Evolutionary conservation across 2,888 invertebrate species (phyloP), one percentile per base, ranked within the genome.

Genomic region (Suillia variegata): DNA sequence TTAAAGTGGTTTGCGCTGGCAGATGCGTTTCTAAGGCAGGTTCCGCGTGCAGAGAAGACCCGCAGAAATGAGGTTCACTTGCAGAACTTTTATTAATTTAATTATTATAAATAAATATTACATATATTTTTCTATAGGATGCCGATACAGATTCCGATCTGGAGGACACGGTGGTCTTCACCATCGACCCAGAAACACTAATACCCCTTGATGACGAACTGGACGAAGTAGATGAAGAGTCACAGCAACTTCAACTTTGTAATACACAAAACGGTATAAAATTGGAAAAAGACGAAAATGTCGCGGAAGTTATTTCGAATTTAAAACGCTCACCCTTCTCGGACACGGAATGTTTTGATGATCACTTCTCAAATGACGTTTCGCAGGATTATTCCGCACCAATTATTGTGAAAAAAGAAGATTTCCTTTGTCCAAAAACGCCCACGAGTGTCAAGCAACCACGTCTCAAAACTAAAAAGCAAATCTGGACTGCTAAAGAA

Each of bases 1-100:
- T 45, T 72, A 1, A 72, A 70, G 24, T 72, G 73, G 73, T 73
- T 73, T 26, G 68, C 69, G 1, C 54, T 73, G 54, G 73, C 71
- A 0, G 71, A 72, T 62, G 66, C 69, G 1, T 72, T 72, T 38
- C 56, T 73, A 5, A 59, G 70, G 1, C 62, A 69, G 47, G 62
- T 70, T 0, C 70, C 70, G 1, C 42, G 66, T 3, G 58, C 67
- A 2, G 69, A 70, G 26, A 67, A 65, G 38, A 61, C 59, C n/a
- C 62, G 56, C 17, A 67, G 64, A 42, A 20, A 45, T 45, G 20
- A 18, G 38, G 38, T 38, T n/a, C 5, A 26, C 26, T 26, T 6
- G 5, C 15, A 10, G 64, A 62, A 10, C 62, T 64, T 33, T 33
- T 8, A 12, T 12, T n/a, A n/a, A n/a, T n/a, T n/a, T n/a, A n/a